phyloP scores from a whole-genome alignment of 2,797 vertebrate genomes.

The Megaceryle alcyon region DNA sequence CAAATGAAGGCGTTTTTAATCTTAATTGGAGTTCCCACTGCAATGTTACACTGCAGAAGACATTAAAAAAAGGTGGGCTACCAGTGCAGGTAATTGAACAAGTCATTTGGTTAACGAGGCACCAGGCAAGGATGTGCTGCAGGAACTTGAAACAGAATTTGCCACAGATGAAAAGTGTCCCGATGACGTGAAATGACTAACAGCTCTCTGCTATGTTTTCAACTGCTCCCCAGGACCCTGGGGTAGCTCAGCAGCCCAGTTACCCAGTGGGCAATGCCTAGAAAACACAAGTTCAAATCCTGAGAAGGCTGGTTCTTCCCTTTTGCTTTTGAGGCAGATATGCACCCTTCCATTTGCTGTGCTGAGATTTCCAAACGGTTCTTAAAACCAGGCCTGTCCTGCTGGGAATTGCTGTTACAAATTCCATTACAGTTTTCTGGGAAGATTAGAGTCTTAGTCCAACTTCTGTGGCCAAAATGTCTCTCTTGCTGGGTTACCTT shows the following conservation, averaged over 20 bases:
- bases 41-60: not conserved
- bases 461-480: not conserved
- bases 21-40: slow-evolving; percentile 6
- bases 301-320: not conserved
- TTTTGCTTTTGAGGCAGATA: not conserved
- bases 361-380: not conserved
- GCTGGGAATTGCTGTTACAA: not conserved
- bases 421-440: not conserved
- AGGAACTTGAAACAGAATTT: not conserved
- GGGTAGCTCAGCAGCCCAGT: not conserved
- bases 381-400: not conserved
- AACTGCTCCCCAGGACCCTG: not conserved
- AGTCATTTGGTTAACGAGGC: not conserved
- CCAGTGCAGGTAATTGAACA: not conserved
- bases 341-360: not conserved
- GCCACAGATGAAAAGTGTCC: not conserved
- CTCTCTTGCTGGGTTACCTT: not conserved
- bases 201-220: not conserved
- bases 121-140: not conserved
- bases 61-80: not conserved
- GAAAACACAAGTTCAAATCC: not conserved
- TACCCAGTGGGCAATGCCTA: not conserved
- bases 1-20: not conserved
- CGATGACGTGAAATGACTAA: not conserved
- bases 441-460: not conserved